A percentile compares a stretch with the other conserved stretches of the same genome.
phyloP scores from a whole-genome alignment of 2,797 vertebrate species.

The Ceryle rudis region DNA sequence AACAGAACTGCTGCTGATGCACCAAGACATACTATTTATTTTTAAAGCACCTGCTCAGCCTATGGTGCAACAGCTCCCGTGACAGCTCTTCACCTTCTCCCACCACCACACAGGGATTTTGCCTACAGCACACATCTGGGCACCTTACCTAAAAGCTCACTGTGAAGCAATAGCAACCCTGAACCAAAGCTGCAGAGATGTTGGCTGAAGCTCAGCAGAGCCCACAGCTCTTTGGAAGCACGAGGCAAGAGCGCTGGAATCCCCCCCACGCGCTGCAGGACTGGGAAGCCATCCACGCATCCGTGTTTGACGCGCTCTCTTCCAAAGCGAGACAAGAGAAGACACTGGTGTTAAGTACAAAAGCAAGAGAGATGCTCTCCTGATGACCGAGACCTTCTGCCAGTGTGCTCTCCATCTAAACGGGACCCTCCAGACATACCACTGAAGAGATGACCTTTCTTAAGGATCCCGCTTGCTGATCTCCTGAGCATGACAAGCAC shows the following conservation, averaged over 20 bases:
- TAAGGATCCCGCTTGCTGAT: too few species aligned
- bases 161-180: not conserved
- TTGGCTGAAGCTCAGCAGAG: not conserved
- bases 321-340: rapidly evolving
- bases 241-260: not conserved
- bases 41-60: not conserved
- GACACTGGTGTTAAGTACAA: rapidly evolving
- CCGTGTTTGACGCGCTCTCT: not conserved
- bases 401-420: not conserved
- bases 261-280: not conserved
- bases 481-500: not conserved
- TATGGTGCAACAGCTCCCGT: not conserved
- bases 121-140: not conserved
- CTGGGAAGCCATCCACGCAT: not conserved
- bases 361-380: not conserved
- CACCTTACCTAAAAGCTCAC: not conserved
- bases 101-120: not conserved
- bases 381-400: not conserved
- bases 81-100: not conserved
- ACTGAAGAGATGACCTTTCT: not conserved
- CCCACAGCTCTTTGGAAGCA: not conserved
- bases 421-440: not conserved
- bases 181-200: not conserved
- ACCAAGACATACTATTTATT: not conserved
- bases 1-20: not conserved